A percentile compares a stretch with the other conserved stretches of the same genome.
phyloP scores from a whole-genome alignment of 1,140 invertebrate species.

The Adoxophyes honmai region DNA sequence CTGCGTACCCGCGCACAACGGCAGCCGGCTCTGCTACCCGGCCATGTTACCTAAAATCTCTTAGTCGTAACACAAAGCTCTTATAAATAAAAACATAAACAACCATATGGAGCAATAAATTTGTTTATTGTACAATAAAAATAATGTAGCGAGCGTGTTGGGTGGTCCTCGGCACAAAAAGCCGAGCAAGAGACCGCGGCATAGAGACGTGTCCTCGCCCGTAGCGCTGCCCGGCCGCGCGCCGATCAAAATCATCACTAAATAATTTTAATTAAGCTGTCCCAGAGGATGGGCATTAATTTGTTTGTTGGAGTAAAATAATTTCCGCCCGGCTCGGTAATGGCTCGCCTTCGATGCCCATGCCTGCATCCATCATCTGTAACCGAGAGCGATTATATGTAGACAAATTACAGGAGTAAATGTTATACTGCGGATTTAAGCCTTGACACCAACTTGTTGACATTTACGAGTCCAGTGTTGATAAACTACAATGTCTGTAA shows the following conservation, averaged over 20 bases:
- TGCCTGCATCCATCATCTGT: neutral
- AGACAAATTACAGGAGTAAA: constrained; percentile 14
- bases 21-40: constrained; percentile 34
- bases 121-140: constrained; percentile 75
- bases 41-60: constrained; percentile 51
- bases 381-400: neutral
- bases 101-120: constrained; percentile 74
- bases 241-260: constrained; percentile 18
- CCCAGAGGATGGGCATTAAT: constrained; percentile 7
- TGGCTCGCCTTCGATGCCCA: neutral
- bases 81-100: constrained; percentile 75
- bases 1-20: constrained; percentile 16
- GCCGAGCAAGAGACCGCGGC: constrained; percentile 45
- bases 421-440: too few relatives aligned
- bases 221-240: constrained; percentile 22
- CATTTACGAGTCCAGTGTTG: too few relatives aligned
- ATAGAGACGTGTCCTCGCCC: constrained; percentile 33
- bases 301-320: constrained; percentile 5
- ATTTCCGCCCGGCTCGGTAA: constrained; percentile 5
- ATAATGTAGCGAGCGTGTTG: constrained; percentile 67
- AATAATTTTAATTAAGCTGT: constrained; percentile 13
- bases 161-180: constrained; percentile 68
- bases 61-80: constrained; percentile 52
- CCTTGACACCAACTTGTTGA: too few relatives aligned
- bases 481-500: too few relatives aligned